Evolutionary conservation across 2,888 invertebrate species (phyloP), one percentile per base, ranked within the genome.

Genomic region (Oscheius sp.): DNA sequence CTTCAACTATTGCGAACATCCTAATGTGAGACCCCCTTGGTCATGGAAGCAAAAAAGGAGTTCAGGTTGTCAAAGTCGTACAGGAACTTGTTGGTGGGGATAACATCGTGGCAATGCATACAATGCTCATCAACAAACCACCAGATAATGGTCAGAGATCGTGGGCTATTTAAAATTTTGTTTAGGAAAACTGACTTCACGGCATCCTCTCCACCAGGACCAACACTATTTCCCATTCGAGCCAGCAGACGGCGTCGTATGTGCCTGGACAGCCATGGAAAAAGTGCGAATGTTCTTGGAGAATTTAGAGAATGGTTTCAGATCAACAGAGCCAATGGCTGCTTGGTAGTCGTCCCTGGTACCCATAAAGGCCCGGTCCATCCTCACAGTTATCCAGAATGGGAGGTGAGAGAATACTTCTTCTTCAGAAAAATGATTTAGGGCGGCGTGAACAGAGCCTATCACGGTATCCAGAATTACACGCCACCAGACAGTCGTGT

Each of bases 41-140:
- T 6, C 1, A 1, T 7, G 13, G 12, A 5, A 49, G 52, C 52
- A 64, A 46, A 45, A 46, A 12, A 1, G 29, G 2, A 16, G 41
- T 70, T 58, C 79, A 91, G 76, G 86, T 95, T 13, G 88, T 94
- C 72, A 92, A 93, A 74, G 91, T 93, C 73, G 91, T 94, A 18
- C 91, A 93, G 73, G 92, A 92, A 84, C 92, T 95, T 82, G 92
- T 93, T 29, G 94, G 84, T 23, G 74, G 92, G 1, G 76, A 80
- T 2, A 82, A 76, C 58, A 53, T 86, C 12, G 92, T 92, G 81
- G 93, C 93, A 0, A 91, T 93, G 88, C 93, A 95, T 89, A 93
- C 93, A 46, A 95, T 95, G 95, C 90, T 95, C 49, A 94, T 95
- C 84, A 95, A 94, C 89, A 94, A 94, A 87, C 94, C 95, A 0